Evolutionary conservation across 2,113 vertebrate genomes (phyloP).

Genomic region (Chunga burmeisteri): DNA sequence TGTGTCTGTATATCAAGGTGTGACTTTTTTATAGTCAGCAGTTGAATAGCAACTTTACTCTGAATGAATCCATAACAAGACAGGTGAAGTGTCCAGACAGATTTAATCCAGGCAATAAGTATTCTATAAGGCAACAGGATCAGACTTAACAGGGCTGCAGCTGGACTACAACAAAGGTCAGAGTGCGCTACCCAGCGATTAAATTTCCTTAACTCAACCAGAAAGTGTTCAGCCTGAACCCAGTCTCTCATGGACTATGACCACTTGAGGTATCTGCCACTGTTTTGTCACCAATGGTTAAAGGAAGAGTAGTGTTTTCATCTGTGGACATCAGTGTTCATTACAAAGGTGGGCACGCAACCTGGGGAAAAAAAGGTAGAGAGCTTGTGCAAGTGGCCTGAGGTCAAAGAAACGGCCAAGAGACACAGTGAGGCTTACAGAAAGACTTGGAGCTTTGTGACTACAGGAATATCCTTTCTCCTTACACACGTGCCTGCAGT

Average conservation of each 20-base stretch:
- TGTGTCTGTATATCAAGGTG: not conserved
- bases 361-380: not conserved
- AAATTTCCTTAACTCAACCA: not conserved
- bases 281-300: not conserved
- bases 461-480: not conserved
- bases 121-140: not conserved
- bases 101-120: not conserved
- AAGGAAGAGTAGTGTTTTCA: not conserved
- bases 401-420: not conserved
- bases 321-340: not conserved
- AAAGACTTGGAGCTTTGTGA: not conserved
- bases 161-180: not conserved
- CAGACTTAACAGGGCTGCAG: not conserved
- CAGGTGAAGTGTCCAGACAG: not conserved
- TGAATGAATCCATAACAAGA: conserved; percentile 1
- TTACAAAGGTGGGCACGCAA: not conserved
- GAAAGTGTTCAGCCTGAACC: not conserved
- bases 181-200: not conserved
- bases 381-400: not conserved
- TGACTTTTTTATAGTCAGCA: not conserved
- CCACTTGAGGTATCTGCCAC: not conserved
- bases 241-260: not conserved
- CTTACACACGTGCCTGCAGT: not conserved
- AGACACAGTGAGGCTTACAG: not conserved
- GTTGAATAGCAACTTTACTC: not conserved